A percentile compares a stretch with the other conserved stretches of the same genome.
phyloP scores from a whole-genome alignment of 2,113 vertebrate species.

The Speoplatyrhinus poulsoni region DNA sequence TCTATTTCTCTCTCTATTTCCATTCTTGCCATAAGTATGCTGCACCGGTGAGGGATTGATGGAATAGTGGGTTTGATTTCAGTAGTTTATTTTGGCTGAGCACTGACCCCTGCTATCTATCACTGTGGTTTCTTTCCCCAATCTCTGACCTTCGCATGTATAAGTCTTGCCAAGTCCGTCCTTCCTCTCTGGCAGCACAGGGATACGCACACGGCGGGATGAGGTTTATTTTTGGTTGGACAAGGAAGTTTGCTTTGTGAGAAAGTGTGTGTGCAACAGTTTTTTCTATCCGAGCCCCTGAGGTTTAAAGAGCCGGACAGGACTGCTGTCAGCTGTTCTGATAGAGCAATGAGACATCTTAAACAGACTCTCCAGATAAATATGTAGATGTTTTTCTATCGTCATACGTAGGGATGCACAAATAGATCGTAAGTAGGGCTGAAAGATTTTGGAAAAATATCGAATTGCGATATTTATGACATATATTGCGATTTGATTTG shows the following conservation, averaged over 20 bases:
- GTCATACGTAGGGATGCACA: conserved; percentile 1
- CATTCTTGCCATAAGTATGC: conserved; percentile 39
- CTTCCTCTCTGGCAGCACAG: conserved; percentile 45
- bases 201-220: conserved; percentile 40
- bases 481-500: no score
- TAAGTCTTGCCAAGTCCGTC: conserved; percentile 39
- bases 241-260: conserved; percentile 50
- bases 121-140: conserved; percentile 40
- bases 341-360: conserved; percentile 46
- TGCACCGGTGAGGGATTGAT: conserved; percentile 56
- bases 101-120: conserved; percentile 39
- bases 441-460: no score
- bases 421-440: no score
- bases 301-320: conserved; percentile 40
- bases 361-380: conserved; percentile 44
- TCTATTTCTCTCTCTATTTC: conserved; percentile 27
- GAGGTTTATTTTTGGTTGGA: conserved; percentile 56
- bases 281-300: conserved; percentile 32
- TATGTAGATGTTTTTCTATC: conserved; percentile 5
- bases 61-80: conserved; percentile 54
- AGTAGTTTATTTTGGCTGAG: conserved; percentile 56
- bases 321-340: conserved; percentile 35
- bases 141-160: conserved; percentile 54
- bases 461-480: no score
- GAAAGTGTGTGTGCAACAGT: conserved; percentile 41